phyloP scores from a whole-genome alignment of 30 jellyfish, hydroid and myxozoan species.

The Turritopsis dohrnii region DNA sequence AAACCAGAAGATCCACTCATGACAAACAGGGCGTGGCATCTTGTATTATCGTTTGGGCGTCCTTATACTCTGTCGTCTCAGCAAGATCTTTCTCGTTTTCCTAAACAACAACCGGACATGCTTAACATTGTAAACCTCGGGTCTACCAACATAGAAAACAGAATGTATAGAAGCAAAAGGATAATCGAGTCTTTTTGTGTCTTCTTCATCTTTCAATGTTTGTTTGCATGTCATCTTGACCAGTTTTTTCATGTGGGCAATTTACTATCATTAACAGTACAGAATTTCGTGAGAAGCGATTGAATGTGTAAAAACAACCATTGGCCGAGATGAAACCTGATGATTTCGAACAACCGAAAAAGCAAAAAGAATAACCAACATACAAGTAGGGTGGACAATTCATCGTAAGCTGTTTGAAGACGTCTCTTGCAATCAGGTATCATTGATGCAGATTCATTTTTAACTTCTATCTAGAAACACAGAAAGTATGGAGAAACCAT shows the following conservation, averaged over 20 bases:
- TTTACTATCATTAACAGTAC: too few relatives aligned
- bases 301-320: too few relatives aligned
- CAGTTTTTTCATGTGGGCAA: too few relatives aligned
- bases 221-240: too few relatives aligned
- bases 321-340: too few relatives aligned
- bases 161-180: too few relatives aligned
- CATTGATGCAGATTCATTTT: constrained; percentile 84
- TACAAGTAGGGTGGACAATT: constrained; percentile 57
- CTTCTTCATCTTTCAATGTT: too few relatives aligned
- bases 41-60: constrained; percentile 62
- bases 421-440: constrained; percentile 77
- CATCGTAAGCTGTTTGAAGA: constrained; percentile 63
- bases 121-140: too few relatives aligned
- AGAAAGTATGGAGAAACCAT: neutral
- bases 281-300: too few relatives aligned
- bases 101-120: constrained; percentile 22
- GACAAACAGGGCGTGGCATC: constrained; percentile 16
- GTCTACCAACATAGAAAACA: too few relatives aligned
- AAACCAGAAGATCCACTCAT: neutral
- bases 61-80: constrained; percentile 55
- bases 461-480: constrained; percentile 66
- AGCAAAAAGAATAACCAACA: neutral
- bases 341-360: neutral
- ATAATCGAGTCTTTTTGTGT: too few relatives aligned
- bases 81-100: constrained; percentile 62